A percentile compares a stretch with the other conserved stretches of the same genome.
phyloP scores from a whole-genome alignment of 2,797 vertebrate genomes.

The Channa striata region DNA sequence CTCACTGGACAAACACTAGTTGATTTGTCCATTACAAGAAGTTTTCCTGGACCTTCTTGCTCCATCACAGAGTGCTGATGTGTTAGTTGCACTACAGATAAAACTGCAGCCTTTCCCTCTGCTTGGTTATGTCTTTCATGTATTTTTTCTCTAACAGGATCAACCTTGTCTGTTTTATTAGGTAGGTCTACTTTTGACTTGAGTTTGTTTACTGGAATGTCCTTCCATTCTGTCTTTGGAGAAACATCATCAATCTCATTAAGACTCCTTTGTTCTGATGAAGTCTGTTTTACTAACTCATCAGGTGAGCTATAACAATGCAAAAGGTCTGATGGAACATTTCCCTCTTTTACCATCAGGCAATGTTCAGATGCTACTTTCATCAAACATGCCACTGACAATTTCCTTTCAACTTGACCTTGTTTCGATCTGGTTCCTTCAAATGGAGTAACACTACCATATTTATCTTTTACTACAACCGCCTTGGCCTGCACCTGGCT shows the following conservation, averaged over 20 bases:
- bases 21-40: too few species aligned
- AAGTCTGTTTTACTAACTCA: not conserved
- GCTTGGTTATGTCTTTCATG: not conserved
- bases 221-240: not conserved
- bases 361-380: slow-evolving; percentile 28
- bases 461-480: slow-evolving; percentile 26
- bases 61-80: not conserved
- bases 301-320: not conserved
- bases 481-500: slow-evolving; percentile 18
- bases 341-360: slow-evolving; percentile 17
- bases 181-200: slow-evolving; percentile 3
- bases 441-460: slow-evolving; percentile 10
- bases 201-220: not conserved
- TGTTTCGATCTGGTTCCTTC: slow-evolving; percentile 14
- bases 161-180: slow-evolving; percentile 7
- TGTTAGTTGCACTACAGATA: not conserved
- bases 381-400: slow-evolving; percentile 40
- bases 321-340: not conserved
- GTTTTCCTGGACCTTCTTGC: too few species aligned
- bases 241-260: not conserved
- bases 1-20: too few species aligned
- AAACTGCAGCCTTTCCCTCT: not conserved
- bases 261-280: not conserved
- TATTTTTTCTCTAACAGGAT: not conserved
- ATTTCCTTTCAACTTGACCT: slow-evolving; percentile 14